These are phyloP conservation scores for Teinopalpus imperialis DNA, from an alignment of 2,888 invertebrate species.

Conservation along the genomic window DNA sequence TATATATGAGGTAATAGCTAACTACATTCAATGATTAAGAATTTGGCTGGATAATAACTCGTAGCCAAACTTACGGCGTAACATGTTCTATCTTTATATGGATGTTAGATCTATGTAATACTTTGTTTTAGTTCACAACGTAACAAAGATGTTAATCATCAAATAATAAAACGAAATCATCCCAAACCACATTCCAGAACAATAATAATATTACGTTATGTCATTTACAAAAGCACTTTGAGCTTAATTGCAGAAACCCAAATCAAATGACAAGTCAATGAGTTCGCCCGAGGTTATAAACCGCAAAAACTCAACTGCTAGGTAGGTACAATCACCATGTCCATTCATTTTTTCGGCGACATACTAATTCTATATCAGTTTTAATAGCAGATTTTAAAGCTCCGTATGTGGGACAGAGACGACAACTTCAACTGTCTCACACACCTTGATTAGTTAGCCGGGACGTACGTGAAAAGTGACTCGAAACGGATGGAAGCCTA, in stretches of 20 bases:
- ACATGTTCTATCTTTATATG: too few relatives aligned
- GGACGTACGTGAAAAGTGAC: slow-evolving; percentile 52
- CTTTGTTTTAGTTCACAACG: too few relatives aligned
- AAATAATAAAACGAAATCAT: too few relatives aligned
- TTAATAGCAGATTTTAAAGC: slow-evolving; percentile 18
- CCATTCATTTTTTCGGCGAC: slow-evolving; percentile 22
- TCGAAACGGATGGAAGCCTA: slow-evolving; percentile 56
- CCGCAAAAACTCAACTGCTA: slow-evolving; percentile 14
- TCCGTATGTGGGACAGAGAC: slow-evolving; percentile 1
- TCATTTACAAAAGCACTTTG: not conserved
- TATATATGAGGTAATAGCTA: too few relatives aligned
- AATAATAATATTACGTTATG: slow-evolving; percentile 7
- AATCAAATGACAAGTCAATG: slow-evolving; percentile 16
- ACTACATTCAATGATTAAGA: too few relatives aligned
- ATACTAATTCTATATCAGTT: slow-evolving; percentile 26
- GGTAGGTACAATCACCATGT: slow-evolving; percentile 12
- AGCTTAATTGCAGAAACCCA: not conserved
- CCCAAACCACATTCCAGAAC: slow-evolving; percentile 6
- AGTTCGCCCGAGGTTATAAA: slow-evolving; percentile 19
- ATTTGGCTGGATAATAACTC: too few relatives aligned
- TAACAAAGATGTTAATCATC: too few relatives aligned
- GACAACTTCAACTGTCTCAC: slow-evolving; percentile 30
- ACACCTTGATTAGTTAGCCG: slow-evolving; percentile 58
- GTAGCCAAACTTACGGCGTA: too few relatives aligned
- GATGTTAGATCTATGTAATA: too few relatives aligned